Evolutionary conservation across 1,140 invertebrate genomes (phyloP).

Genomic region (Zelostemma sp.): DNA sequence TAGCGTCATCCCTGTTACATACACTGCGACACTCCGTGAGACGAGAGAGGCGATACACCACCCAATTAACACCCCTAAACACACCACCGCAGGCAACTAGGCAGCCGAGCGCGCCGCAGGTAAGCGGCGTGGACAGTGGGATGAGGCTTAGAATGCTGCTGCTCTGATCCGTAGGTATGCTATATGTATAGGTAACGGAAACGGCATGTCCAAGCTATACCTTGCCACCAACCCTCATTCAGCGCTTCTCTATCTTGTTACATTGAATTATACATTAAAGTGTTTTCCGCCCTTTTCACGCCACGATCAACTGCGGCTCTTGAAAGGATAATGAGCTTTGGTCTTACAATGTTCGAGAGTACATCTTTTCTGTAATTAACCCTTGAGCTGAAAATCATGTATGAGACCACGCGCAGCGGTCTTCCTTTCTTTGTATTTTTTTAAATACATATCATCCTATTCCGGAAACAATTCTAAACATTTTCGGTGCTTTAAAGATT

Average conservation of each 20-base stretch:
- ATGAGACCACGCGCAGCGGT: too few species aligned
- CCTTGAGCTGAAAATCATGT: too few species aligned
- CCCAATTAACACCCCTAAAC: conserved; percentile 64
- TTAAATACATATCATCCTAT: too few species aligned
- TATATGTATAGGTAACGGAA: conserved; percentile 41
- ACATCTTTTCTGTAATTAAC: too few species aligned
- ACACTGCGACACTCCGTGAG: conserved; percentile 56
- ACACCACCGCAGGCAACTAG: conserved; percentile 55
- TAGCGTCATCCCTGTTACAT: conserved; percentile 54
- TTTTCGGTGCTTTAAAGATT: too few species aligned
- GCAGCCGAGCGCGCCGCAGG: conserved; percentile 39
- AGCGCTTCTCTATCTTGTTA: conserved; percentile 3
- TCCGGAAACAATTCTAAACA: too few species aligned
- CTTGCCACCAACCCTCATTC: conserved; percentile 6
- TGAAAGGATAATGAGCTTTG: background rate
- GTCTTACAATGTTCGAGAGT: too few species aligned
- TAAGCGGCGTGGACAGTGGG: conserved; percentile 22
- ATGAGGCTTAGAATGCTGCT: conserved; percentile 29
- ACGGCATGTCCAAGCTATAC: conserved; percentile 41
- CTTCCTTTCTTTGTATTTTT: too few species aligned
- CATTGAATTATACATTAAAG: conserved; percentile 28
- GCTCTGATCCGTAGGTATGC: conserved; percentile 42
- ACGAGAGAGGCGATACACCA: conserved; percentile 58
- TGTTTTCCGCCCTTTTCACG: conserved; percentile 15
- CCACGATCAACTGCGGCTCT: background rate